phyloP scores from a whole-genome alignment of 2,888 invertebrate genomes.

The Napeogenes sylphis region DNA sequence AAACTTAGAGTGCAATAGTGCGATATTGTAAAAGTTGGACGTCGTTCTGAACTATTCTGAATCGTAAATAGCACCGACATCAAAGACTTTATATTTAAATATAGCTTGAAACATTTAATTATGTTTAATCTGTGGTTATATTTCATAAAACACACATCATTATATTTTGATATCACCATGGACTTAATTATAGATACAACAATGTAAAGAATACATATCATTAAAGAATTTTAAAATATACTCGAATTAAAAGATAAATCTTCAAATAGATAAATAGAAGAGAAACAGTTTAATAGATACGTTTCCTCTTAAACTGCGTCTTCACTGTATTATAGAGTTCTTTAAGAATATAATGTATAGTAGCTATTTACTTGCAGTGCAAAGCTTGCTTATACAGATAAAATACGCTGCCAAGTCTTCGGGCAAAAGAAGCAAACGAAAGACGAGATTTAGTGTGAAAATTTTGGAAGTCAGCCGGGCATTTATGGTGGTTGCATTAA shows the following conservation, averaged over 20 bases:
- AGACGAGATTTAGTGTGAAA: constrained; percentile 68
- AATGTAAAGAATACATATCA: no score
- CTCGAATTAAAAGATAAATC: no score
- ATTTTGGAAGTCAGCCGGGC: constrained; percentile 76
- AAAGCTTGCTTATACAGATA: constrained; percentile 70
- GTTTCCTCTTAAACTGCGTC: background rate
- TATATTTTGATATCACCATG: no score
- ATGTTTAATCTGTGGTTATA: background rate
- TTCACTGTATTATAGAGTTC: constrained; percentile 17
- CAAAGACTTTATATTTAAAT: background rate
- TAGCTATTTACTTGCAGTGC: constrained; percentile 67
- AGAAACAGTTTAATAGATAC: constrained; percentile 1
- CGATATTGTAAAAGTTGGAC: constrained; percentile 56
- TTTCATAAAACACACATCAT: no score
- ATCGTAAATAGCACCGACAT: constrained; percentile 47
- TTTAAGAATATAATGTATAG: constrained; percentile 32
- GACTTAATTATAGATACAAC: no score
- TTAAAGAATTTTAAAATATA: no score
- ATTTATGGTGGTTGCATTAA: constrained; percentile 68
- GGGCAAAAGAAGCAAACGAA: constrained; percentile 72
- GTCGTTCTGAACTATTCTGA: constrained; percentile 41
- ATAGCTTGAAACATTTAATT: background rate
- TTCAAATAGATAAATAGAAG: background rate
- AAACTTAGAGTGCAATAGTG: constrained; percentile 48
- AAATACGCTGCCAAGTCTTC: constrained; percentile 75